phyloP scores from a whole-genome alignment of 2,888 invertebrate genomes.

The Xanthorhoe spadicearia region DNA sequence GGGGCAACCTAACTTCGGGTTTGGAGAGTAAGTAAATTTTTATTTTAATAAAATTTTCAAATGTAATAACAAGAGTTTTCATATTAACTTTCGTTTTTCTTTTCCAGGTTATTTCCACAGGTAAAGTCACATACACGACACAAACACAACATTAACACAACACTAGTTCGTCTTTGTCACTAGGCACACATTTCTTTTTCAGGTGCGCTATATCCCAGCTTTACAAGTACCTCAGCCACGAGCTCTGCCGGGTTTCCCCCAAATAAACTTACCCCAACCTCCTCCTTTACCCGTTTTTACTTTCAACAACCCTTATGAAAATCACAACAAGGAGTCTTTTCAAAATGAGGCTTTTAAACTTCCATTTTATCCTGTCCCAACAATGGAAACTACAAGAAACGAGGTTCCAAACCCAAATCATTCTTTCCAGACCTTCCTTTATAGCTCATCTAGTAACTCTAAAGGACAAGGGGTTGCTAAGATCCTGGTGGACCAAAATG shows the following conservation, averaged over 20 bases:
- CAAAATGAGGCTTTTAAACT: neutral
- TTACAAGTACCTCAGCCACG: constrained; percentile 14
- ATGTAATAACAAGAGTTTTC: neutral
- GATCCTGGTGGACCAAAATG: constrained; percentile 25
- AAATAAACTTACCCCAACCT: constrained; percentile 11
- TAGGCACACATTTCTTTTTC: constrained; percentile 44
- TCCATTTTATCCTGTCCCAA: neutral
- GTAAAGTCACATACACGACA: constrained; percentile 47
- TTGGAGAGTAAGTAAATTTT: constrained; percentile 9
- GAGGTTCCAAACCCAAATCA: neutral
- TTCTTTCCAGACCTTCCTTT: neutral
- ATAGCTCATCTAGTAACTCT: neutral
- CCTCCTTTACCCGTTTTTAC: constrained; percentile 2
- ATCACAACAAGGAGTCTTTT: neutral
- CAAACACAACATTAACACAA: constrained; percentile 27
- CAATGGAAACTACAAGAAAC: neutral
- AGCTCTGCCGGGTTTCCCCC: constrained; percentile 8
- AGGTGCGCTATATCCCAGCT: constrained; percentile 21
- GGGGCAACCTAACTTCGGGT: constrained; percentile 10
- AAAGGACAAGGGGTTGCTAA: constrained; percentile 11
- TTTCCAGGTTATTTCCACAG: constrained; percentile 53
- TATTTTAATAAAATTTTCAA: neutral
- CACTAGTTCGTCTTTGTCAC: constrained; percentile 59
- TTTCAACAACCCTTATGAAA: neutral
- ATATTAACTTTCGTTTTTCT: constrained; percentile 23